phyloP scores from a whole-genome alignment of 2,888 invertebrate genomes.

The Chrysomela aeneicollis region DNA sequence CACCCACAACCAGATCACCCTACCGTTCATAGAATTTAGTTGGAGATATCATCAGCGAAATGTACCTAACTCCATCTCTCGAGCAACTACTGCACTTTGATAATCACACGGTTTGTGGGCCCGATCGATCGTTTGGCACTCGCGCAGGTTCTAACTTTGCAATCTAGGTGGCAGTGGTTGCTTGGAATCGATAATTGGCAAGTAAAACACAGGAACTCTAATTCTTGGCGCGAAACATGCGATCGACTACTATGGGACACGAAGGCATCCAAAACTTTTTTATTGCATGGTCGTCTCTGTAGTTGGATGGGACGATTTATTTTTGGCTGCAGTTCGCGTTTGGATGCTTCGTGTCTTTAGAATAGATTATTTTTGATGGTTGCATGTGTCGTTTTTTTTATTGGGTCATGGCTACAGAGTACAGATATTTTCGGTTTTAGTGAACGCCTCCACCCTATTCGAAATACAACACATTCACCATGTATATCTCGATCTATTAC shows the following conservation, averaged over 20 bases:
- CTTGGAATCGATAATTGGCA: conserved; percentile 39
- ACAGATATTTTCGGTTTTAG: conserved; percentile 22
- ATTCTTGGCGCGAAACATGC: conserved; percentile 13
- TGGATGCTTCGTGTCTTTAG: conserved; percentile 37
- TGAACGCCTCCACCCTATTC: neutral
- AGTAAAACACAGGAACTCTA: conserved; percentile 28
- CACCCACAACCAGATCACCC: conserved; percentile 11
- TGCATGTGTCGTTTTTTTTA: conserved; percentile 42
- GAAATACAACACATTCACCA: neutral
- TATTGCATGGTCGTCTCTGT: conserved; percentile 26
- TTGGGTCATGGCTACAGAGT: conserved; percentile 38
- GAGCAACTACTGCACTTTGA: conserved; percentile 29
- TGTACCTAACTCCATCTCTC: conserved; percentile 28
- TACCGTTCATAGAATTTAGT: conserved; percentile 30
- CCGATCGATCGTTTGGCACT: conserved; percentile 28
- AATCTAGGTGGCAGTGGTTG: conserved; percentile 39
- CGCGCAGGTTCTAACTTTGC: conserved; percentile 19
- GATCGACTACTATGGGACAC: conserved; percentile 21
- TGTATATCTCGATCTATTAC: no score
- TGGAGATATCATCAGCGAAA: conserved; percentile 13
- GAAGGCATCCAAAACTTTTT: conserved; percentile 32
- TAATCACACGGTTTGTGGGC: conserved; percentile 26
- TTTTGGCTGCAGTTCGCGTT: conserved; percentile 20
- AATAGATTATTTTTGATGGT: conserved; percentile 42
- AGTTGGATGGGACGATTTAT: conserved; percentile 12